Evolutionary conservation across 2,797 vertebrate genomes (phyloP).

Genomic region (Molossus molossus): DNA sequence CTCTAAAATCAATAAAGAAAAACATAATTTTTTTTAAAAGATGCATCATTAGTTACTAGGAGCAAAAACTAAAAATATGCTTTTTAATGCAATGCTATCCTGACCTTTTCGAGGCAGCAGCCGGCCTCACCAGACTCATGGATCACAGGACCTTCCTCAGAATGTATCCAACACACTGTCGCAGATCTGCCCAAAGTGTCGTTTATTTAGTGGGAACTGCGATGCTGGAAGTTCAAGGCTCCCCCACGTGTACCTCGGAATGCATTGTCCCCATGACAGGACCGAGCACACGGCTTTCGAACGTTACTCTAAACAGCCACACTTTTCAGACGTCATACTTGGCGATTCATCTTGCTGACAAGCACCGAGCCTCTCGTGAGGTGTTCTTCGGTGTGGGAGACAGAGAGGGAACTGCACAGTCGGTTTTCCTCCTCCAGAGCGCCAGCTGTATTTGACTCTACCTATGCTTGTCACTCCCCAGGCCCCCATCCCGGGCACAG

Average conservation of each 20-base stretch:
- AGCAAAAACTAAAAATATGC: conserved; percentile 83
- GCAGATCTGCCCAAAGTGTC: conserved; percentile 72
- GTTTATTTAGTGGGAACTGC: conserved; percentile 84
- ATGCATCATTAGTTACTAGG: conserved; percentile 84
- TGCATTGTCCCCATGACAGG: conserved; percentile 39
- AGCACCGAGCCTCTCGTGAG: conserved; percentile 62
- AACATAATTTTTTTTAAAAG: background rate
- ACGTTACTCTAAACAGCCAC: conserved; percentile 65
- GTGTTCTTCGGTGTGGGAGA: conserved; percentile 41
- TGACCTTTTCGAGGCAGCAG: conserved; percentile 89
- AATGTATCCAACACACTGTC: conserved; percentile 83
- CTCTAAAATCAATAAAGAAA: too few species aligned
- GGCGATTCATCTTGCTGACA: conserved; percentile 62
- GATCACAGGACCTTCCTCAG: conserved; percentile 88
- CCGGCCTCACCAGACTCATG: conserved; percentile 86
- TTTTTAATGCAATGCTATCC: conserved; percentile 84
- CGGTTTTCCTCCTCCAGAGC: conserved; percentile 49
- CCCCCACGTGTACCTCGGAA: conserved; percentile 70
- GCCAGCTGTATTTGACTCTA: conserved; percentile 37
- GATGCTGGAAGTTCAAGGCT: conserved; percentile 77
- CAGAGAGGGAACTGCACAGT: background rate
- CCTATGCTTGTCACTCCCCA: background rate
- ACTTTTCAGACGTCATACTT: conserved; percentile 68
- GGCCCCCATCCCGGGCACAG: background rate
- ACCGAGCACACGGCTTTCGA: conserved; percentile 74